Base-by-base conservation (phyloP, 2,113 vertebrate genomes). In the Corythaixoides concolor region DNA sequence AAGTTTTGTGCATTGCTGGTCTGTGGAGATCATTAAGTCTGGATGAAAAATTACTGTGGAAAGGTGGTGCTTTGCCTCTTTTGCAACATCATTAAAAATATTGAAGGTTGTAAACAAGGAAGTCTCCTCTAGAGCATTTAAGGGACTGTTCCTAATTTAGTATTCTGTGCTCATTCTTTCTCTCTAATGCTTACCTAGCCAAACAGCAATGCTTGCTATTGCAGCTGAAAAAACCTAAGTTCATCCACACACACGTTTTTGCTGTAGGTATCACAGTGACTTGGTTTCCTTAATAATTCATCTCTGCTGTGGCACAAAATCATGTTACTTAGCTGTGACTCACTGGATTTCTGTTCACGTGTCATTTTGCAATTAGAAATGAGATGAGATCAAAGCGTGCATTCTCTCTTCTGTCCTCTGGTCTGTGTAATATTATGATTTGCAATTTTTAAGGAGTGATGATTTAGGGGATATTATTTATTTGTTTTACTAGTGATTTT, bases 11-110 rank as follows among this genome's bases (percentile, higher is more conserved):
- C 55, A 8, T 66, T 90, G 68, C 75, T 91, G 73, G 12, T 88
- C 82, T 53, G 43, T 82, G 69, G 52, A 91, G 55, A 94, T 95
- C 74, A 75, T 95, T 96, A 90, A 70, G 53, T 58, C 59, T 85
- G 66, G 58, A 63, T 60, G 78, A 91, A 95, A 66, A 90, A 94
- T n/a, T 75, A 64, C 62, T 70, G 69, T 80, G 84, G 83, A 89
- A 73, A 80, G 63, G 24, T 67, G 41, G 21, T 77, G 75, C 88
- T 75, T 88, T 88, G 56, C 17, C 33, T 64, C 50, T 70, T 45
- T 67, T 70, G 35, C 67, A 89, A 20, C 27, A 55, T 55, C 52
- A 72, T 55, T 93, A 59, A 84, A 85, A 96, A 78, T 64, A 68
- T 41, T 80, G 43, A 89, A 79, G n/a, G 7, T 17, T 64, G 39